Base-by-base conservation (phyloP, 37 sponge, comb jelly and placozoan species). In the Oopsacas minuta region DNA sequence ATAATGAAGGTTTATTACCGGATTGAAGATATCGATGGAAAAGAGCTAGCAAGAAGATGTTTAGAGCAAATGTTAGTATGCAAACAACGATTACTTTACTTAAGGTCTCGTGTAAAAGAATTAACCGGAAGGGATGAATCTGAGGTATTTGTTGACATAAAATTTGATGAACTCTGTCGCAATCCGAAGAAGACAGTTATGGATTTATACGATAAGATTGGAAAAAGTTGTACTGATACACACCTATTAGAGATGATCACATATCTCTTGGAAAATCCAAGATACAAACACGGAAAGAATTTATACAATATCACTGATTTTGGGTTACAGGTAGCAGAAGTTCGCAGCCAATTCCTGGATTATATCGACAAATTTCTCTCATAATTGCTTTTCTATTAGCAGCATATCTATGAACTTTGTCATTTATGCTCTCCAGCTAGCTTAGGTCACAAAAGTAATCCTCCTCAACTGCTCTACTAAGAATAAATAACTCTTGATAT, bases 31-130 rank as follows among this genome's bases (percentile, higher is more conserved):
- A 61, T 61, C 28, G 75, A 61, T 61, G 75, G 5, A 10, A 12
- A 20, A 5, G 28, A 61, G 7, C 28, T 61, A 34, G 75, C 17
- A 61, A 10, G 75, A 10, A 61, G 22, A 12, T 61, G 75, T n/a
- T n/a, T 61, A 34, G 28, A 61, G 22, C 75, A 61, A 61, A 61
- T 61, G 75, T n/a, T 32, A 3, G 30, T 61, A 7, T 61, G 75
- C 30, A 61, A 61, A 34, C 32, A 61, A 5, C 7, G 75, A 61
- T 34, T 61, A 61, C 7, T 61, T 25, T 3, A 61, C 28, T 25
- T 61, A n/a, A 61, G 75, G 22, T 61, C 75, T 10, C 75, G 75
- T n/a, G 75, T 61, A 3, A 61, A 61, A 34, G 75, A 61, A 61
- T 61, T 61, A 34, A 61, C 75, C 3, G 75, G 75, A 61, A 61